phyloP scores from a whole-genome alignment of 2,888 invertebrate species.

The Caenorhabditis sp. region DNA sequence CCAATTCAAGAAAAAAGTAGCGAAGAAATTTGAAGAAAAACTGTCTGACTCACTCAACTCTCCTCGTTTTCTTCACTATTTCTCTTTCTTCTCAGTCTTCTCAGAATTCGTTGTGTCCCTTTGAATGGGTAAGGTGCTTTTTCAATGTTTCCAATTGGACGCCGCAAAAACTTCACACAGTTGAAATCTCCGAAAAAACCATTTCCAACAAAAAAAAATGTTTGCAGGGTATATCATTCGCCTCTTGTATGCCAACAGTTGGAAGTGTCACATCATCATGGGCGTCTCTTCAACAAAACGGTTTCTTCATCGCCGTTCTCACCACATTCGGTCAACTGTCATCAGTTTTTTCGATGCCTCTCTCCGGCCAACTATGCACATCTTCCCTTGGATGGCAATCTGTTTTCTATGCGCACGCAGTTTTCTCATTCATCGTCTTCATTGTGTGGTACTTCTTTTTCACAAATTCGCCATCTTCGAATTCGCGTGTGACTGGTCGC shows the following conservation, averaged over 20 bases:
- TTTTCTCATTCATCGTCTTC: conserved; percentile 56
- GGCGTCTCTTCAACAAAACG: conserved; percentile 2
- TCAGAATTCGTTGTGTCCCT: no score
- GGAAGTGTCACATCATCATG: conserved; percentile 11
- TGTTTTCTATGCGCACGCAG: conserved; percentile 63
- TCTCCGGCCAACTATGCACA: conserved; percentile 58
- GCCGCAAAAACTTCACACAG: no score
- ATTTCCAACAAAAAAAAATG: background rate
- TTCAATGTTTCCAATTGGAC: no score
- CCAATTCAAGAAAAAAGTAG: no score
- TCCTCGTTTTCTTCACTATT: no score
- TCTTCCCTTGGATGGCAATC: conserved; percentile 63
- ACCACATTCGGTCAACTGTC: conserved; percentile 15
- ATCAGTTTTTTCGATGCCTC: conserved; percentile 54
- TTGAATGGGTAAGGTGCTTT: no score
- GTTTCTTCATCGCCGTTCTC: conserved; percentile 3
- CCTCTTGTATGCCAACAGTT: conserved; percentile 9
- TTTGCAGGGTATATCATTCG: conserved; percentile 11
- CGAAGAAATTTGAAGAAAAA: no score
- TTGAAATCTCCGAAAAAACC: no score
- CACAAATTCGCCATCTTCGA: conserved; percentile 37
- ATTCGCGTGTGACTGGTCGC: background rate
- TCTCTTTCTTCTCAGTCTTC: no score
- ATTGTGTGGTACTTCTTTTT: conserved; percentile 46
- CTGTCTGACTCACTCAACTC: no score